Evolutionary conservation across 2,797 vertebrate genomes (phyloP), one percentile per base, ranked within the genome.

Genomic region (Characodon lateralis): DNA sequence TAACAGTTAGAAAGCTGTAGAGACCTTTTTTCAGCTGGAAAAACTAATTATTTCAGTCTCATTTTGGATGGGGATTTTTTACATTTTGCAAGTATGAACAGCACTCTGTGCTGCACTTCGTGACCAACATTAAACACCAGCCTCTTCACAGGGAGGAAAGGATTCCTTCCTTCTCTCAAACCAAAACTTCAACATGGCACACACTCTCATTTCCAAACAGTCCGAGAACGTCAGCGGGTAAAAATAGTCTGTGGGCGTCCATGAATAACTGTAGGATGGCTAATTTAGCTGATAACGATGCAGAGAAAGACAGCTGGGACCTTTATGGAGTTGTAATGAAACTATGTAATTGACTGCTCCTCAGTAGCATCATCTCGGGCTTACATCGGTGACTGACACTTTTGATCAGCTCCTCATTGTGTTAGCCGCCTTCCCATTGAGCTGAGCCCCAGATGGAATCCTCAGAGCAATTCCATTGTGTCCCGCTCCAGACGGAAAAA

Each of bases 241-340:
- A 90, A 90, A 91, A 89, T 88, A 91, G 87, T 86, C 84, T 0
- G 83, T 79, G 85, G 86, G 79, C 74, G 50, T 70, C 87, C 82
- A 50, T 82, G 87, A 84, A 81, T 87, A 83, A 82, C 87, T 31
- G 79, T 14, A 51, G 81, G 83, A 91, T 0, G 89, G 90, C 88
- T 94, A 93, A 94, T 94, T 94, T 91, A 91, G 89, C 88, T 87
- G 88, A 93, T 94, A 93, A 94, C 91, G 93, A 92, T 90, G 88
- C 92, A 76, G 90, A 87, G 90, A 91, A 76, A 87, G 91, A 90
- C 94, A 94, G 94, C 94, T 94, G 94, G 91, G 92, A 88, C 94
- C 93, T 93, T 92, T 91, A 87, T 71, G 89, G 85, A 93, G 84
- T 91, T 91, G 92, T 85, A 92, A 93, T 93, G 71, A 88, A 94